Base-by-base conservation (phyloP, 2,888 invertebrate species). In the Meteorus colon region DNA sequence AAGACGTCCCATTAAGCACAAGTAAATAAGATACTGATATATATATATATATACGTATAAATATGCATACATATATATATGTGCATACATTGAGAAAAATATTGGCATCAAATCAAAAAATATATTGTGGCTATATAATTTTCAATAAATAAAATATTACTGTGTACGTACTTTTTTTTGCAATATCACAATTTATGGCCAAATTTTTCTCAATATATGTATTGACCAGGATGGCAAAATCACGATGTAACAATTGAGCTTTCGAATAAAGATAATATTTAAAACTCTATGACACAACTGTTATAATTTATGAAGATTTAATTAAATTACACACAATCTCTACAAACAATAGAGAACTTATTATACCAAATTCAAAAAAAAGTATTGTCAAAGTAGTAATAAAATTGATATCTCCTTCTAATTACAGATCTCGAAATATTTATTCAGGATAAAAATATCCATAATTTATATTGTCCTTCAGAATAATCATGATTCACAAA, bases 181-280 rank as follows among this genome's bases (percentile, higher is more conserved):
- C 8, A 41, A 41, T 41, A 41, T 12, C 41, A 41, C 8, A 2
- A 41, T 41, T 41, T 41, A 41, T 41, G 41, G 1, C 12, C 41
- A 41, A 4, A 41, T 41, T 41, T 41, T 41, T 41, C 41, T 41
- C 41, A 41, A 8, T 66, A 74, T 73, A 41, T 31, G 29, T 70
- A 74, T 75, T 68, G 65, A 19, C 77, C 76, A 73, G 73, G 75
- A 75, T 77, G 73, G 70, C 74, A 72, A 59, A 59, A 77, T 75
- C 62, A 79, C 74, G 76, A 77, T 81, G 79, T 80, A 80, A 79
- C 66, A 75, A 75, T 78, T 76, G 73, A 78, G 73, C 74, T 78
- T 77, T 79, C 73, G 82, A 87, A 85, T 87, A 86, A 86, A 86
- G 86, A 87, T 88, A 86, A 88, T 87, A 88, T 85, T 88, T 85